Evolutionary conservation across 1,140 invertebrate genomes (phyloP), one percentile per base, ranked within the genome.

Genomic region (Orius insidiosus): DNA sequence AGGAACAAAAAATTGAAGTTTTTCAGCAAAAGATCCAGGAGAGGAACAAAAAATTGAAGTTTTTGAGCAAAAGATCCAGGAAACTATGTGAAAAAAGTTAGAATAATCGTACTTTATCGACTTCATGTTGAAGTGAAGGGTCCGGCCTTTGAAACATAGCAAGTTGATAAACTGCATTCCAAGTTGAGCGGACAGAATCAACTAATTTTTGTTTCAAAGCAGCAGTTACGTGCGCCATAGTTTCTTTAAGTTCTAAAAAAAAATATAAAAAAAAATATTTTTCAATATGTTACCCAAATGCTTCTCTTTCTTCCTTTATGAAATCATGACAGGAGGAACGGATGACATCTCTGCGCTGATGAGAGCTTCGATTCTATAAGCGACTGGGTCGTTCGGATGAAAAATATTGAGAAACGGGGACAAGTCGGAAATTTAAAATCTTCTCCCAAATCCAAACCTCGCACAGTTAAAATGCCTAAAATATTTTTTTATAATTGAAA

Each of bases 311-410:
- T 69, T 15, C 93, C 93, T 67, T 96, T 97, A 57, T 97, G 92
- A 67, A 54, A 98, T 89, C 13, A 90, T 63, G 19, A 85, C 80
- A 0, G 93, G 90, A 48, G 78, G 72, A 13, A 84, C 71, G 34
- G 77, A 68, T 14, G 70, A 64, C 53, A 84, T 68, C 5, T 76
- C 68, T 0, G 80, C 70, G 64, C 86, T 82, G 38, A 98, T 80
- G 14, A 98, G 66, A 0, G 90, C 81, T 63, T 98, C 93, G 30
- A 97, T 74, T 53, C 92, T 69, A 60, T 95, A 97, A 1, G 93
- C 92, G 15, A 95, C 85, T 5, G 89, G 89, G 67, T 95, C 88
- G 63, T 85, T 93, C 1, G 93, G 93, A 70, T 98, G 94, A 62
- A 96, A 98, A 49, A 98, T 93, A 58, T 98, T 96, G 66, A 87